Evolutionary conservation across 2,113 vertebrate genomes (phyloP).

Genomic region (Erinaceus europaeus): DNA sequence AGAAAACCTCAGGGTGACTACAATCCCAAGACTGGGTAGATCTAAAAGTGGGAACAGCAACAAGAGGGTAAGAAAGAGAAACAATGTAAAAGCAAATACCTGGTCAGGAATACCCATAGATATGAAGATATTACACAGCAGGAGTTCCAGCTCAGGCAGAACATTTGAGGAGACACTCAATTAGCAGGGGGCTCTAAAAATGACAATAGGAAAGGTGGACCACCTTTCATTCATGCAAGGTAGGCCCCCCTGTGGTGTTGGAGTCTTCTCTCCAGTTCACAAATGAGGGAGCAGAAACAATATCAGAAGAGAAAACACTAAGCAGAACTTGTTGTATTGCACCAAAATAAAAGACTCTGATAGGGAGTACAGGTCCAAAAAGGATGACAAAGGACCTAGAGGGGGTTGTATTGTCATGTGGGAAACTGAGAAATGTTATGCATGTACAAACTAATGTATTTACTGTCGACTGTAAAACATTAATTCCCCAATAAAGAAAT

Average conservation of each 20-base stretch:
- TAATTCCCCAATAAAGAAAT: too few relatives aligned
- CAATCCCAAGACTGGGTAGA: neutral
- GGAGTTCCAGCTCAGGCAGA: neutral
- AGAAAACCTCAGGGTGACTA: neutral
- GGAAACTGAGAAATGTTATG: too few relatives aligned
- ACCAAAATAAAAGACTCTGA: too few relatives aligned
- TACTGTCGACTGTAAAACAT: too few relatives aligned
- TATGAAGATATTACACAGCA: neutral
- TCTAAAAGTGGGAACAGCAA: neutral
- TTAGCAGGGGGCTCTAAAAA: neutral
- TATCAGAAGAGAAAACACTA: too few relatives aligned
- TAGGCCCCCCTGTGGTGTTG: neutral
- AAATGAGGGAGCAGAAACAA: too few relatives aligned
- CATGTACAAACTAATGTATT: too few relatives aligned
- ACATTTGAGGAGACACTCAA: neutral
- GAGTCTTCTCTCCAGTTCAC: neutral
- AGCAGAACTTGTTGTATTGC: too few relatives aligned
- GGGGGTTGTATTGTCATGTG: too few relatives aligned
- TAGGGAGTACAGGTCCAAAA: too few relatives aligned
- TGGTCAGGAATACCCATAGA: neutral
- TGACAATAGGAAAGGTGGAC: neutral
- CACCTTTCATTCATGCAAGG: neutral
- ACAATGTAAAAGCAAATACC: neutral
- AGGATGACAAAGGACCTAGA: too few relatives aligned
- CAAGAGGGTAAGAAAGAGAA: neutral